Base-by-base conservation (phyloP, 2,113 vertebrate species). In the Rousettus leschenaultii region DNA sequence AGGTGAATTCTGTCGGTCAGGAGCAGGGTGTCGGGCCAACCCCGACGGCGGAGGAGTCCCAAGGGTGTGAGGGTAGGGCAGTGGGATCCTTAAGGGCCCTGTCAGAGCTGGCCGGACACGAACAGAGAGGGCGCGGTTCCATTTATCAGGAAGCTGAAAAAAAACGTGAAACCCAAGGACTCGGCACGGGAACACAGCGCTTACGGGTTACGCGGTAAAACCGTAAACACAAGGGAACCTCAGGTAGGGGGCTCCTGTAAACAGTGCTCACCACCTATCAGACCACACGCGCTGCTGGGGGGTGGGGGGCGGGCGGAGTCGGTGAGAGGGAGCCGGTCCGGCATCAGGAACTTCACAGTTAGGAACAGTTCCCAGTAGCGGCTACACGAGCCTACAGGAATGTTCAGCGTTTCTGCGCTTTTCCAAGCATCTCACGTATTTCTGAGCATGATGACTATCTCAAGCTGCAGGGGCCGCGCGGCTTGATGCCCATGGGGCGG, bases 241-340 rank as follows among this genome's bases (percentile, higher is more conserved):
- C 40, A 40, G 40, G 40, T 40, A 40, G 6, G 40, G 43, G 43
- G n/a, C n/a, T n/a, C 6, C 43, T 7, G 43, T 43, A 43, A 4
- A 43, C 40, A 43, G 40, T 43, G 40, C 40, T 43, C 8, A 8
- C 6, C 6, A 7, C 45, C 45, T 12, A 7, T 12, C 45, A 48
- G 45, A 48, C 45, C 11, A 48, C 45, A 48, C 45, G 2, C 10
- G 45, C 45, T 48, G 45, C 45, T 48, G 45, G 45, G 48, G 48
- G 13, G 13, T 0, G 55, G 19, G 6, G 19, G 55, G 6, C 2
- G 40, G 30, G 30, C 5, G 4, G 3, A n/a, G 38, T 18, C 4
- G 35, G 38, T 2, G 24, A 45, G 19, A 28, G 18, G 35, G 28
- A 5, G 6, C 0, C 2, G 70, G 7, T 0, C 0, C 15, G 24